Percentiles rank a stretch among this genome's conserved stretches.
Evolutionary conservation across 1,140 invertebrate species (phyloP).

Genomic region (Trypoxylus dichotomus): DNA sequence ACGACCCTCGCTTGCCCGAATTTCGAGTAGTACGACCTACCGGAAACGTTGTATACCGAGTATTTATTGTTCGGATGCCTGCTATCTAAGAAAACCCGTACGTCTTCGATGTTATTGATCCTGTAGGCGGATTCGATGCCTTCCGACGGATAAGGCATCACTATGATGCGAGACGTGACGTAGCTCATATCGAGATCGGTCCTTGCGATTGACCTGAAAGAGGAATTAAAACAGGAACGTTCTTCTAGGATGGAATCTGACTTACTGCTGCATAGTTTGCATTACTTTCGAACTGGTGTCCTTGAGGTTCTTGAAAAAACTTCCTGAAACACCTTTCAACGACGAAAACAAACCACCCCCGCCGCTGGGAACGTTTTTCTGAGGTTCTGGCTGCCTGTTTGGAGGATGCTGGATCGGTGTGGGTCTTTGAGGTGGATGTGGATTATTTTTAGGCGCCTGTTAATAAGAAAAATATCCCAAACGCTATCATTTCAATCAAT

Average conservation of each 20-base stretch:
- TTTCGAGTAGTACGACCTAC: conserved; percentile 61
- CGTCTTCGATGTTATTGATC: conserved; percentile 92
- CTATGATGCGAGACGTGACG: conserved; percentile 82
- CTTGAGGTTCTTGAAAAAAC: conserved; percentile 90
- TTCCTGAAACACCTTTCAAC: conserved; percentile 80
- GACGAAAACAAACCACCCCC: conserved; percentile 73
- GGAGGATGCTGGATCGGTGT: neutral
- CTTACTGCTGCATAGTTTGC: conserved; percentile 92
- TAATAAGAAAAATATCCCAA: too few relatives aligned
- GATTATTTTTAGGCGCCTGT: conserved; percentile 65
- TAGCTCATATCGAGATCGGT: conserved; percentile 89
- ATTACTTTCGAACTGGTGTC: conserved; percentile 96
- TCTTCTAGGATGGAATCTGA: conserved; percentile 40
- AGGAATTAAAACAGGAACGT: conserved; percentile 5
- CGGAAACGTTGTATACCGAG: conserved; percentile 80
- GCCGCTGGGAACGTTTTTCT: conserved; percentile 29
- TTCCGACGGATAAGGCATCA: conserved; percentile 94
- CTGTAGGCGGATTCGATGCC: conserved; percentile 91
- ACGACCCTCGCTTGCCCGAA: conserved; percentile 60
- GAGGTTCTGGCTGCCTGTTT: conserved; percentile 39
- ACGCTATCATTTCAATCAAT: too few relatives aligned
- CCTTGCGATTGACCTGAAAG: conserved; percentile 79
- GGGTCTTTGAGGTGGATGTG: conserved; percentile 36
- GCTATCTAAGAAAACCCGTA: conserved; percentile 71
- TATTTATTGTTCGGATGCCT: conserved; percentile 74